These are phyloP conservation scores for Calycopis cecrops DNA, from an alignment of 1,140 invertebrate genomes.

Conservation along the genomic window DNA sequence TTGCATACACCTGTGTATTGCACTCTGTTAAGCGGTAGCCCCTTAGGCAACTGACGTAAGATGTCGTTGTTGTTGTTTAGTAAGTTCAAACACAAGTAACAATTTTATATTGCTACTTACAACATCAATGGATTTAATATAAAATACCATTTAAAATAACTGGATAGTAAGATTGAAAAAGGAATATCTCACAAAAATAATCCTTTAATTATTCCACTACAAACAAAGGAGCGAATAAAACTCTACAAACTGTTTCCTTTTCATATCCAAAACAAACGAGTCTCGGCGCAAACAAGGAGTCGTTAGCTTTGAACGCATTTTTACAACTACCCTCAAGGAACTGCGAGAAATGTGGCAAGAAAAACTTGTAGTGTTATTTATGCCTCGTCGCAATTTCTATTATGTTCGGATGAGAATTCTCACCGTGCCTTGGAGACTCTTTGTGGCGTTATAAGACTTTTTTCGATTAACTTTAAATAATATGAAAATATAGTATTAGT, in stretches of 20 bases:
- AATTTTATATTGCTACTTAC: too few relatives aligned
- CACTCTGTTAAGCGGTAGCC: too few relatives aligned
- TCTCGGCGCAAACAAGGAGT: slow-evolving; percentile 14
- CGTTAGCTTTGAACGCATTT: slow-evolving; percentile 19
- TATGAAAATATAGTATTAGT: too few relatives aligned
- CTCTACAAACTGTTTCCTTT: slow-evolving; percentile 8
- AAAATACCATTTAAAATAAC: too few relatives aligned
- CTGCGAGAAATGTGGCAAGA: slow-evolving; percentile 15
- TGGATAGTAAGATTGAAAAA: too few relatives aligned
- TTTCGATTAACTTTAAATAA: too few relatives aligned
- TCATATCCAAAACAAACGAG: slow-evolving; percentile 20
- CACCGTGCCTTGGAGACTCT: slow-evolving; percentile 1
- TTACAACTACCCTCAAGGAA: slow-evolving; percentile 18
- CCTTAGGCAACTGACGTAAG: too few relatives aligned
- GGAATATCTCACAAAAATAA: too few relatives aligned
- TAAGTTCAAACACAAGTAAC: too few relatives aligned
- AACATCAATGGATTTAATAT: too few relatives aligned
- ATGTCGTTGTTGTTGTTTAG: too few relatives aligned
- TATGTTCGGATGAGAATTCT: slow-evolving; percentile 13
- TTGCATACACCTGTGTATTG: too few relatives aligned
- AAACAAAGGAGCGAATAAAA: not conserved
- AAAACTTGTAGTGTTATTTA: slow-evolving; percentile 17
- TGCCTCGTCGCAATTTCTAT: slow-evolving; percentile 9
- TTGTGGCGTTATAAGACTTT: not conserved
- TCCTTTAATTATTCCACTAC: not conserved